These are phyloP conservation scores for Cossypha caffra DNA, from an alignment of 2,797 vertebrate genomes.

Conservation along the genomic window DNA sequence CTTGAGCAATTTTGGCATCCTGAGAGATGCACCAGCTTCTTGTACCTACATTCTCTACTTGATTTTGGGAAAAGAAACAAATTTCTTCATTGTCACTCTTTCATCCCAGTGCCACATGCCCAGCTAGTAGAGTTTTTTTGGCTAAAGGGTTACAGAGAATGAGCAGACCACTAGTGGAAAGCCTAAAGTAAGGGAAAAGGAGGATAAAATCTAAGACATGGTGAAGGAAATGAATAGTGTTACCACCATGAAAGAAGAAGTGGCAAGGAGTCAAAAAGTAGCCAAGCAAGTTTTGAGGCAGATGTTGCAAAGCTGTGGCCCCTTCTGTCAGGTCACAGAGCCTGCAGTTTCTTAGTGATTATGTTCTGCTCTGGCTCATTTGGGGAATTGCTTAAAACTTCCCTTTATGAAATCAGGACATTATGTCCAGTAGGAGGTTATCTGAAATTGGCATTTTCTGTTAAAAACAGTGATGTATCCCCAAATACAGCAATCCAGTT, in stretches of 20 bases:
- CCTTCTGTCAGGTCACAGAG: background rate
- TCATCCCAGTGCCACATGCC: background rate
- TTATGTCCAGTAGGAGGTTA: background rate
- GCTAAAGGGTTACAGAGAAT: background rate
- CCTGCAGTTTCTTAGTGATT: background rate
- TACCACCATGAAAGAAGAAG: background rate
- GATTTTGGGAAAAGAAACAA: background rate
- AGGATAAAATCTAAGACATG: background rate
- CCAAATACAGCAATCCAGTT: background rate
- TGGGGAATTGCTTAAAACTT: background rate
- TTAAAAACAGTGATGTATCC: background rate
- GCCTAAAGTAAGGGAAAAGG: background rate
- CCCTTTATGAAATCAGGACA: background rate
- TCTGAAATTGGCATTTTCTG: background rate
- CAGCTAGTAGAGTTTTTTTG: background rate
- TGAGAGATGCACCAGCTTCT: background rate
- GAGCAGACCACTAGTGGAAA: background rate
- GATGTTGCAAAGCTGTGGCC: background rate
- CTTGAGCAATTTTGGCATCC: background rate
- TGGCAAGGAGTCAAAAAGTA: background rate
- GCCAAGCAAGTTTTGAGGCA: background rate
- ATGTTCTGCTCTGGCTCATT: background rate
- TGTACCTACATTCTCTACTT: background rate
- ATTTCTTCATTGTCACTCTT: background rate
- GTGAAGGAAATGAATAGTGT: background rate